Evolutionary conservation across 2,888 invertebrate species (phyloP).

Genomic region (Hyalella azteca): DNA sequence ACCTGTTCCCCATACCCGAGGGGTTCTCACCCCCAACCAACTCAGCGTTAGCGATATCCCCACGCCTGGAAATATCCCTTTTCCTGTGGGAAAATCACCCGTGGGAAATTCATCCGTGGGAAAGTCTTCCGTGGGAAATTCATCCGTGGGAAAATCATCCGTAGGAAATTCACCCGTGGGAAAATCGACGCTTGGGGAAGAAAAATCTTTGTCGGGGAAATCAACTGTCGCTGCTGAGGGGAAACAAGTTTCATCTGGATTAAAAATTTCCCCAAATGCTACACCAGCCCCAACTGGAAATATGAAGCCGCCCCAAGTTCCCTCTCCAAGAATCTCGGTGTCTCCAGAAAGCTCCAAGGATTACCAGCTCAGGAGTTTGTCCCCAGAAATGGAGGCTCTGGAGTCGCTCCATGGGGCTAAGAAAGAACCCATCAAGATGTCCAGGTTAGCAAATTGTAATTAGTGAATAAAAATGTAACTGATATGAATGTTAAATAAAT

Average conservation of each 20-base stretch:
- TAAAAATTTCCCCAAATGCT: neutral
- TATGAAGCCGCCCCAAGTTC: neutral
- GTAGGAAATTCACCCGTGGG: too few species aligned
- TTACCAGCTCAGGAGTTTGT: slow-evolving; percentile 3
- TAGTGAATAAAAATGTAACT: too few species aligned
- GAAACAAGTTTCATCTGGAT: neutral
- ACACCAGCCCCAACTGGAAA: neutral
- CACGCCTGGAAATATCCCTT: too few species aligned
- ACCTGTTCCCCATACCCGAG: neutral
- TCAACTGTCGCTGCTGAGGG: too few species aligned
- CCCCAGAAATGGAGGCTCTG: neutral
- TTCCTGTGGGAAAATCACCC: too few species aligned
- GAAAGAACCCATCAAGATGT: neutral
- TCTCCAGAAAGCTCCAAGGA: neutral
- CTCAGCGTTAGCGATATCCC: neutral
- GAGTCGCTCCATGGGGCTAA: neutral
- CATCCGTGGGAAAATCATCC: too few species aligned
- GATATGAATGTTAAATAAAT: too few species aligned
- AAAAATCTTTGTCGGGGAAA: too few species aligned
- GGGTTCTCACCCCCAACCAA: slow-evolving; percentile 17
- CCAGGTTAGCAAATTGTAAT: too few species aligned
- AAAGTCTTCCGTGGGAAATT: too few species aligned
- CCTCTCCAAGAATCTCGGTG: neutral
- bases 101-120: too few species aligned
- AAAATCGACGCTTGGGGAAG: too few species aligned